Evolutionary conservation across 1,140 invertebrate species (phyloP), one percentile per base, ranked within the genome.

Genomic region (Thrips palmi): DNA sequence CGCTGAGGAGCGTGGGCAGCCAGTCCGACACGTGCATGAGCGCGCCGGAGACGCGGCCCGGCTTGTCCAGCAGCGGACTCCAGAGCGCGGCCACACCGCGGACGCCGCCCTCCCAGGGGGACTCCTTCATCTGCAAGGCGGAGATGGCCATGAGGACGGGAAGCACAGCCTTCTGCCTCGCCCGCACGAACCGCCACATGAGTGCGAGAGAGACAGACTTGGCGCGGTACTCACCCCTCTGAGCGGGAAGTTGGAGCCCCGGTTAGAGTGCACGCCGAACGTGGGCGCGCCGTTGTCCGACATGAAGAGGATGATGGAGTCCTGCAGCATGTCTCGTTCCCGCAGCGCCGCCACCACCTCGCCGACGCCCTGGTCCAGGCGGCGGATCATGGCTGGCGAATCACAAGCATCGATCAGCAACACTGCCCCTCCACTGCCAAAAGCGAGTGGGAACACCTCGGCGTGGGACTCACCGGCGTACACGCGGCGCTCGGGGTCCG

Each of bases 171-270:
- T 27, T 27, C n/a, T n/a, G 24, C n/a, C 7, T 7, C n/a, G 7
- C n/a, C 24, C 24, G 7, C 7, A 27, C 7, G 7, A 27, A 7
- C 24, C n/a, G n/a, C n/a, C 7, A 8, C 24, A 27, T 27, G 24
- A n/a, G n/a, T n/a, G n/a, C n/a, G n/a, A n/a, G n/a, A n/a, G n/a
- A 27, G 24, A 27, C 24, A n/a, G 24, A 27, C 7, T n/a, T n/a
- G n/a, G n/a, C n/a, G n/a, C n/a, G n/a, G 20, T 24, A 40, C 52
- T 62, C 61, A 83, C 76, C 27, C 84, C 84, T 58, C 79, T 68
- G 0, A 92, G 58, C 25, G 87, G 87, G 64, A 71, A 88, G 61
- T 93, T 93, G 18, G 79, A 86, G 8, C 79, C 86, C 23, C 68
- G 67, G 56, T 91, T 92, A 6, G 59, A 55, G 45, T 77, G 70